Conservation (phyloP, 2,888 invertebrate genomes). For the Marronus borbonicus region DNA sequence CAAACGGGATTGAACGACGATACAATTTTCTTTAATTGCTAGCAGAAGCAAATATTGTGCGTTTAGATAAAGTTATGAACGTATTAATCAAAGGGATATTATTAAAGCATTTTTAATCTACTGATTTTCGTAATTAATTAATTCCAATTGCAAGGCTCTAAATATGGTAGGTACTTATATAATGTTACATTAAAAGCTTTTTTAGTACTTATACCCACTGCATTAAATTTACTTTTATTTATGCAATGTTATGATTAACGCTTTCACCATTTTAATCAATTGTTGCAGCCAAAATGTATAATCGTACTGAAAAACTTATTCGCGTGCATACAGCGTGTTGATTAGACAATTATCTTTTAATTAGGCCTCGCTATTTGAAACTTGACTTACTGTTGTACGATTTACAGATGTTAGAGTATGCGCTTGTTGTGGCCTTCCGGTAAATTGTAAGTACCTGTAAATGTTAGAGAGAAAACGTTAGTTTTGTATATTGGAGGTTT, state of each 20-base stretch:
- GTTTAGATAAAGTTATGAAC: slow-evolving; percentile 8
- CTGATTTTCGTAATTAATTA: slow-evolving; percentile 7
- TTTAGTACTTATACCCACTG: slow-evolving; percentile 7
- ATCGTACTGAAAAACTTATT: neutral
- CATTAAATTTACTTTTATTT: slow-evolving; percentile 27
- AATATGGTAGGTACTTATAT: neutral
- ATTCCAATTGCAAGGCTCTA: slow-evolving; percentile 4
- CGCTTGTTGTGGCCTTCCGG: slow-evolving; percentile 64
- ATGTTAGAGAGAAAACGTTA: slow-evolving; percentile 4
- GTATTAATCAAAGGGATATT: slow-evolving; percentile 16
- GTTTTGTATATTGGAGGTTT: neutral
- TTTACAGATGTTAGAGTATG: slow-evolving; percentile 49
- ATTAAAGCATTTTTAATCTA: slow-evolving; percentile 8
- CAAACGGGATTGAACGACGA: slow-evolving; percentile 4
- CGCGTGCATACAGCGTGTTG: slow-evolving; percentile 10
- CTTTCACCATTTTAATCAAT: neutral
- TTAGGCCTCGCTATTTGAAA: slow-evolving; percentile 51
- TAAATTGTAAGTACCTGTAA: slow-evolving; percentile 64
- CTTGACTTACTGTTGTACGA: slow-evolving; percentile 53
- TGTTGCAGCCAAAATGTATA: slow-evolving; percentile 12
- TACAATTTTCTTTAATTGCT: neutral
- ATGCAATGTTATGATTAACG: slow-evolving; percentile 1
- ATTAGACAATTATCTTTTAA: slow-evolving; percentile 29
- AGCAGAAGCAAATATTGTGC: slow-evolving; percentile 21
- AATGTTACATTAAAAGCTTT: slow-evolving; percentile 31